phyloP scores from a whole-genome alignment of 2,113 vertebrate species.

The Eolophus roseicapilla region DNA sequence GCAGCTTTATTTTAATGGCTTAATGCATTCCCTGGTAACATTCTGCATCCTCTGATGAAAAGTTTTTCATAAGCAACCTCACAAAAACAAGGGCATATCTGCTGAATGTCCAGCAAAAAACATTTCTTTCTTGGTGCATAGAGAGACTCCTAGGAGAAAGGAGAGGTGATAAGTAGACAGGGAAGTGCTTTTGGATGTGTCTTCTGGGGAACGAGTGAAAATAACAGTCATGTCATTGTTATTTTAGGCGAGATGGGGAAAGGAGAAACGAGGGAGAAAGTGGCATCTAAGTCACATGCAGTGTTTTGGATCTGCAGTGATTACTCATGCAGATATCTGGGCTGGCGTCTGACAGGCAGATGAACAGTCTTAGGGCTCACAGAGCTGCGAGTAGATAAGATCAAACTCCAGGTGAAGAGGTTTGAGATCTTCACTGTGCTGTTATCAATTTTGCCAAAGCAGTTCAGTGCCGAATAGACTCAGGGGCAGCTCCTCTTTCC shows the following conservation, averaged over 20 bases:
- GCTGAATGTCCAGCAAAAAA: neutral
- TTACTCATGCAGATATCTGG: conserved; percentile 39
- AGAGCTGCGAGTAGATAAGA: neutral
- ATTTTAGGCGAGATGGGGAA: neutral
- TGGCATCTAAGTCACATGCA: conserved; percentile 1
- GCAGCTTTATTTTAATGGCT: conserved; percentile 5
- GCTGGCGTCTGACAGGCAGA: neutral
- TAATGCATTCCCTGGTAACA: neutral
- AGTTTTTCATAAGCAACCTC: neutral
- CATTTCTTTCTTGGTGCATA: accelerated
- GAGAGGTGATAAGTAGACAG: neutral
- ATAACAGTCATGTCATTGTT: neutral
- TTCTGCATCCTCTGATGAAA: neutral
- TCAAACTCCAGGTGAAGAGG: neutral
- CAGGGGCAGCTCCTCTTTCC: neutral
- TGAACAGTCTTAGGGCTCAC: neutral
- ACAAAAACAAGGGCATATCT: neutral
- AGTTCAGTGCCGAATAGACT: neutral
- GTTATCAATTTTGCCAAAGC: neutral
- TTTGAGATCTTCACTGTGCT: neutral
- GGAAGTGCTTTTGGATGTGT: neutral
- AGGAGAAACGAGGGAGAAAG: neutral
- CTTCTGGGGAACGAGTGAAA: neutral
- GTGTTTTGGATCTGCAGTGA: conserved; percentile 20
- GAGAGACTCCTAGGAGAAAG: neutral